phyloP scores from a whole-genome alignment of 2,888 invertebrate species.

The Oegoconia quadripuncta region DNA sequence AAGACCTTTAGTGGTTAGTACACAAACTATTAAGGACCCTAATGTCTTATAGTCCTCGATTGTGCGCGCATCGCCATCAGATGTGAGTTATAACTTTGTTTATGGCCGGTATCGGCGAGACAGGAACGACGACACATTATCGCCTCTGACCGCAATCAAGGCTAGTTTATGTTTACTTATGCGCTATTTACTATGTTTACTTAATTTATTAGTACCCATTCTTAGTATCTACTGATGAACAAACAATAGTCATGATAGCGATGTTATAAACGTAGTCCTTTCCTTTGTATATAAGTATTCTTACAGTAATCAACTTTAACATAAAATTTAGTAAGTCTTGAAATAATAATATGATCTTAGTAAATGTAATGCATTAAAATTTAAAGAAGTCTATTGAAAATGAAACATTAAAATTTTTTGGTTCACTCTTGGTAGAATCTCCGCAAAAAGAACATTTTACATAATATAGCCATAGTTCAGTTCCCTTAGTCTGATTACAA shows the following conservation, averaged over 20 bases:
- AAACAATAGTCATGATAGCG: too few relatives aligned
- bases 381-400: too few relatives aligned
- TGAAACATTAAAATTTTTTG: too few relatives aligned
- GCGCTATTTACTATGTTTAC: background rate
- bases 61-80: constrained; percentile 29
- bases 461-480: background rate
- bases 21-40: constrained; percentile 6
- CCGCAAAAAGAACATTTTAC: too few relatives aligned
- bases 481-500: background rate
- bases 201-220: background rate
- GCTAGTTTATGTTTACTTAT: background rate
- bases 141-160: constrained; percentile 27
- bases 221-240: background rate
- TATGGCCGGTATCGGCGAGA: constrained; percentile 22
- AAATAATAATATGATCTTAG: too few relatives aligned
- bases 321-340: too few relatives aligned
- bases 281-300: too few relatives aligned
- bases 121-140: constrained; percentile 30
- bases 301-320: too few relatives aligned
- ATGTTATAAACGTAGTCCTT: too few relatives aligned
- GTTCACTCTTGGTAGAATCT: too few relatives aligned
- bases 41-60: constrained; percentile 24
- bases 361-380: too few relatives aligned
- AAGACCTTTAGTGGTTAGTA: background rate
- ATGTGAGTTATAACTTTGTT: constrained; percentile 43